phyloP scores from a whole-genome alignment of 2,888 invertebrate species.

The Lepetodrilus schrolli region DNA sequence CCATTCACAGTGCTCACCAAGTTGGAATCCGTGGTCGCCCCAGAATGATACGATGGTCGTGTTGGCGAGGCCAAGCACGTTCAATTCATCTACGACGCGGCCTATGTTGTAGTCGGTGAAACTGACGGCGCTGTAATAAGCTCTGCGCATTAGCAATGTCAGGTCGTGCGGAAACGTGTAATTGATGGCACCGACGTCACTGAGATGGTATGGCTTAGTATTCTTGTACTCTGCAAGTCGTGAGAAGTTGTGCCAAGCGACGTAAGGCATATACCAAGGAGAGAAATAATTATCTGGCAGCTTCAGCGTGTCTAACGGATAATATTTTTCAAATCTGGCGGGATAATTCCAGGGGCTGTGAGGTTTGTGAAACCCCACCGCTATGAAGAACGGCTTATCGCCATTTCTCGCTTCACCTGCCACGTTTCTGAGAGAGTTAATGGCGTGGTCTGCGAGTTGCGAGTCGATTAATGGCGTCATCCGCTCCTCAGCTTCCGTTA shows the following conservation, averaged over 20 bases:
- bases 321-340: constrained; percentile 61
- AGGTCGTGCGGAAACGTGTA: constrained; percentile 35
- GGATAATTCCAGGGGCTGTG: constrained; percentile 50
- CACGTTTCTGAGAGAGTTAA: constrained; percentile 85
- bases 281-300: constrained; percentile 52
- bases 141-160: constrained; percentile 40
- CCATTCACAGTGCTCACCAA: constrained; percentile 51
- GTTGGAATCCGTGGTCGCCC: constrained; percentile 39
- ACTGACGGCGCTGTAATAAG: constrained; percentile 45
- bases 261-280: constrained; percentile 51
- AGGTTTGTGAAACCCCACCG: constrained; percentile 50
- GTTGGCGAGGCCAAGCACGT: constrained; percentile 37
- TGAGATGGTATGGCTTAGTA: constrained; percentile 30
- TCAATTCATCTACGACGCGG: constrained; percentile 42
- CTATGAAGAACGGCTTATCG: constrained; percentile 48
- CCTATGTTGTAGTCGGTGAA: constrained; percentile 50
- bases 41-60: constrained; percentile 48
- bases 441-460: constrained; percentile 38
- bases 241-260: constrained; percentile 52
- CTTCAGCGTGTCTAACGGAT: constrained; percentile 35
- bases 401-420: constrained; percentile 81
- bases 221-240: constrained; percentile 48
- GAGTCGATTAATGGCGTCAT: constrained; percentile 78
- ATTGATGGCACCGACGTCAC: constrained; percentile 34
- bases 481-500: constrained; percentile 61